Evolutionary conservation across 2,113 vertebrate genomes (phyloP).

Genomic region (Aptenodytes forsteri): DNA sequence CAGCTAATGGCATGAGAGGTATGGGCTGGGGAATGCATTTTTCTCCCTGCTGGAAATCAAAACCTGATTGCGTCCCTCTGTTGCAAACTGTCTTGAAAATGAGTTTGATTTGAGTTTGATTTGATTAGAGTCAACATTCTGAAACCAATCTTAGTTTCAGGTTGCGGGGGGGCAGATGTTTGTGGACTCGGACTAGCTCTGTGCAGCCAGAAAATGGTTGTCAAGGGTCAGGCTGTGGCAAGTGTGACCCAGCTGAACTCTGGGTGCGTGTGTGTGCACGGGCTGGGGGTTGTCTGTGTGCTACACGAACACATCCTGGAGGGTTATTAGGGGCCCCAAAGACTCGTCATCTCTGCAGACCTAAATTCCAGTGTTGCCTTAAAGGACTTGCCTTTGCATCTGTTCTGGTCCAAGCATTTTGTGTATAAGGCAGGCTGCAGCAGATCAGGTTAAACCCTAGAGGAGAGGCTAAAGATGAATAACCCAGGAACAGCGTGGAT

Average conservation of each 20-base stretch:
- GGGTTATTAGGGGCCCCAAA: background rate
- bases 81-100: background rate
- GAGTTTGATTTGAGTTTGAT: background rate
- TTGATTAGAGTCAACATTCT: background rate
- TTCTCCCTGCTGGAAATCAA: background rate
- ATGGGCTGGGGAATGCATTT: background rate
- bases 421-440: background rate
- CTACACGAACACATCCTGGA: background rate
- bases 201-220: background rate
- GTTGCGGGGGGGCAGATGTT: background rate
- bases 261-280: too few species aligned
- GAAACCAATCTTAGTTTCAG: background rate
- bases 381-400: accelerated
- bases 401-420: background rate
- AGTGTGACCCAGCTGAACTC: accelerated
- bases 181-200: background rate
- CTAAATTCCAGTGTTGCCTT: background rate
- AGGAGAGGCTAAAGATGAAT: background rate
- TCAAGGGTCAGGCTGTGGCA: background rate
- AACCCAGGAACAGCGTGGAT: background rate
- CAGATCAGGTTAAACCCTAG: background rate
- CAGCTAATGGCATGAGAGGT: background rate
- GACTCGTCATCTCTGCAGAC: background rate
- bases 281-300: background rate
- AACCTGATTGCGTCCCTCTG: background rate